A percentile compares a stretch with the other conserved stretches of the same genome.
phyloP scores from a whole-genome alignment of 2,888 invertebrate genomes.

The Slavum lentiscoides region DNA sequence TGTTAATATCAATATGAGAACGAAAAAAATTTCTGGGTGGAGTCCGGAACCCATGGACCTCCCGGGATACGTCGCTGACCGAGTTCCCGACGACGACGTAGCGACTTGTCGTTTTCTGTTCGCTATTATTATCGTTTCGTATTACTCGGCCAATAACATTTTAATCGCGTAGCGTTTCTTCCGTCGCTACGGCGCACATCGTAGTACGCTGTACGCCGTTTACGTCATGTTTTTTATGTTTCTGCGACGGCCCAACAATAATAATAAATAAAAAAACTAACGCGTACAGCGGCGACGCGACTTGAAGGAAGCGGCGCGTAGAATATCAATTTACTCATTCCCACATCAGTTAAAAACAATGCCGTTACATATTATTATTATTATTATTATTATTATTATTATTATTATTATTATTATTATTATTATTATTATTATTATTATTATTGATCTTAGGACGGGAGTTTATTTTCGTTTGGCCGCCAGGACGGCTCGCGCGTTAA shows the following conservation, averaged over 20 bases:
- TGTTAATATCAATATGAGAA: too few species aligned
- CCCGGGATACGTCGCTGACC: too few species aligned
- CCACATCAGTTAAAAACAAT: slow-evolving; percentile 54
- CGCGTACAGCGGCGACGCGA: neutral
- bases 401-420: too few species aligned
- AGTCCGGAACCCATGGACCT: too few species aligned
- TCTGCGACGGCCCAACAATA: neutral
- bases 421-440: too few species aligned
- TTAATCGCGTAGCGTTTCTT: neutral
- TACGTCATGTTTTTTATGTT: slow-evolving; percentile 36
- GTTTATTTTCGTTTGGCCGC: slow-evolving; percentile 11
- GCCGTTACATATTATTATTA: neutral
- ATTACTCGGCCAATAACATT: too few species aligned
- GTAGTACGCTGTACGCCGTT: slow-evolving; percentile 7
- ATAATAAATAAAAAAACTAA: neutral
- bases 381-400: too few species aligned
- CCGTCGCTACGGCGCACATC: neutral
- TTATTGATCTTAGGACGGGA: slow-evolving; percentile 48
- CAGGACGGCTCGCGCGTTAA: slow-evolving; percentile 27
- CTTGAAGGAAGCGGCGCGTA: slow-evolving; percentile 45
- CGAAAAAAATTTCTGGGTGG: too few species aligned
- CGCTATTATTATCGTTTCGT: too few species aligned
- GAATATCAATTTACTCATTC: slow-evolving; percentile 53
- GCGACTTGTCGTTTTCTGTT: too few species aligned
- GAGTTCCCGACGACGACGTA: too few species aligned